phyloP scores from a whole-genome alignment of 1,140 invertebrate species.

The Phortica variegata region DNA sequence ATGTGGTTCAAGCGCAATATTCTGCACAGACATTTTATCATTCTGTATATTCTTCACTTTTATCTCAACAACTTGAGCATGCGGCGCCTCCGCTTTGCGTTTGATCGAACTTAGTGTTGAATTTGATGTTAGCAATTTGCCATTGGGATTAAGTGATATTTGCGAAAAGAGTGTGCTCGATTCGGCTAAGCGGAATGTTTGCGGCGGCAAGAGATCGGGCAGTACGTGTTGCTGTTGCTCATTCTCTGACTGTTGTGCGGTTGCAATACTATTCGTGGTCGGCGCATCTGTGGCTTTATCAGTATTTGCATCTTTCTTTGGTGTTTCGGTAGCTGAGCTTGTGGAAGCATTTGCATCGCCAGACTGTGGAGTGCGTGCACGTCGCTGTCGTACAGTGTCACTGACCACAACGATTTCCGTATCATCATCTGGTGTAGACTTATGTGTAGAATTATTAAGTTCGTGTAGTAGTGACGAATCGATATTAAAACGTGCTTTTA shows the following conservation, averaged over 20 bases:
- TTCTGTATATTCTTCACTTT: slow-evolving; percentile 49
- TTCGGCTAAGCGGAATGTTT: slow-evolving; percentile 65
- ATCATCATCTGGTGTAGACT: slow-evolving; percentile 26
- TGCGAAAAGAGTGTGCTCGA: slow-evolving; percentile 71
- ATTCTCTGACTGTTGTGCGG: not conserved
- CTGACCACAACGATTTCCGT: slow-evolving; percentile 56
- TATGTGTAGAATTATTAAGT: slow-evolving; percentile 1
- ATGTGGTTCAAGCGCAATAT: slow-evolving; percentile 39
- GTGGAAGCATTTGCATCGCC: slow-evolving; percentile 18
- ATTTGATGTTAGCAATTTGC: slow-evolving; percentile 1
- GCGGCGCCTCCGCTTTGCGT: slow-evolving; percentile 30
- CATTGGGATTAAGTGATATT: slow-evolving; percentile 59
- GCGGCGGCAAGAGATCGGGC: slow-evolving; percentile 54
- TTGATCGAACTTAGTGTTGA: slow-evolving; percentile 31
- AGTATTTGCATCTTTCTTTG: slow-evolving; percentile 19
- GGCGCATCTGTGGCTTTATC: slow-evolving; percentile 6
- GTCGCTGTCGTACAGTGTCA: slow-evolving; percentile 53
- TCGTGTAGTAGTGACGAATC: slow-evolving; percentile 22
- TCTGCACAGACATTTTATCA: slow-evolving; percentile 54
- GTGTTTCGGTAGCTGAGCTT: slow-evolving; percentile 6
- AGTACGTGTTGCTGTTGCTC: slow-evolving; percentile 20
- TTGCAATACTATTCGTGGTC: slow-evolving; percentile 3
- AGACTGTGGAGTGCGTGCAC: slow-evolving; percentile 43
- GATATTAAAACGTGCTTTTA: slow-evolving; percentile 41
- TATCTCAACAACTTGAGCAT: slow-evolving; percentile 48